Percentiles rank a stretch among this genome's conserved stretches.
These are phyloP conservation scores for Lacerta bilineata DNA, from an alignment of 2,797 vertebrate genomes.

Conservation along the genomic window DNA sequence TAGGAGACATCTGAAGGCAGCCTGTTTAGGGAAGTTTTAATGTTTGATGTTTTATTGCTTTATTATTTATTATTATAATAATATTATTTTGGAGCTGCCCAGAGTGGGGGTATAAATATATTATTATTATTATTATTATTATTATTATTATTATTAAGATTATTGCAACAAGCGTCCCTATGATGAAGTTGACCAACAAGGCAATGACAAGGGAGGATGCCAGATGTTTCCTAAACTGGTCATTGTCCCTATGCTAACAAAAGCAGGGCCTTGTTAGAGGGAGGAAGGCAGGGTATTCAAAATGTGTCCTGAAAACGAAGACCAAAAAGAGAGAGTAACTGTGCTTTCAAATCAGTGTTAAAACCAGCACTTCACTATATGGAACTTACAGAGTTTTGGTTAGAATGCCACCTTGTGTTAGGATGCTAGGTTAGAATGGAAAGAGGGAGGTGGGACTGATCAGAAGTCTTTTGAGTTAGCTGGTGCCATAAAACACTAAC, in stretches of 20 bases:
- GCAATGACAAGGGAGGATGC: no score
- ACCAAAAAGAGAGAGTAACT: not conserved
- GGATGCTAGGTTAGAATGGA: conserved; percentile 67
- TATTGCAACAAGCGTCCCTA: not conserved
- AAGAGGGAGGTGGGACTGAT: conserved; percentile 52
- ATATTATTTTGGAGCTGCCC: no score
- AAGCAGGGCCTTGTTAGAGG: not conserved
- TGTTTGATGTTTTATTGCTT: no score
- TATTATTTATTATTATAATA: no score
- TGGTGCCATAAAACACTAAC: conserved; percentile 70
- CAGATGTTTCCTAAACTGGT: not conserved
- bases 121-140: no score
- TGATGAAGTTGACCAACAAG: not conserved
- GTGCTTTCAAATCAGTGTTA: conserved; percentile 35
- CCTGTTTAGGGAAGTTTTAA: no score
- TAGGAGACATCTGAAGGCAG: no score
- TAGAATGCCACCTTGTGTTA: conserved; percentile 69
- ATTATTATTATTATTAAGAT: not conserved
- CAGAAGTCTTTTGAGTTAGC: conserved; percentile 74
- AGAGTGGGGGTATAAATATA: no score
- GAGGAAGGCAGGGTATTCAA: not conserved
- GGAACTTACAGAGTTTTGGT: conserved; percentile 69
- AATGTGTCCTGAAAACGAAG: not conserved
- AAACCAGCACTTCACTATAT: conserved; percentile 31
- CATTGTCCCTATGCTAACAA: conserved; percentile 15